Percentiles rank a stretch among this genome's conserved stretches.
Conservation (phyloP, 2,797 vertebrate genomes). For the Helostoma temminkii region DNA sequence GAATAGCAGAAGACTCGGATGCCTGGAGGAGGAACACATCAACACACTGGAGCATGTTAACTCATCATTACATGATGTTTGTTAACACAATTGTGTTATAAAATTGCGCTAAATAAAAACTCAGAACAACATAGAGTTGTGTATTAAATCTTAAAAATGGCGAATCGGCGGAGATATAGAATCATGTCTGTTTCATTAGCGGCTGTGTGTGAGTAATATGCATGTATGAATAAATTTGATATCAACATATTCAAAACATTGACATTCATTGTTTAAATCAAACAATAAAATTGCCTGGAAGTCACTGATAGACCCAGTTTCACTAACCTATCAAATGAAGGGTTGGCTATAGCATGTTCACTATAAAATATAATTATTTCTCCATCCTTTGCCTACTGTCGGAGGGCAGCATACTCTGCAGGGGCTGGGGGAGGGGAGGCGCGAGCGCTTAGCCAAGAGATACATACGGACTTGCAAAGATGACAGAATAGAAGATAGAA, state of each 20-base stretch:
- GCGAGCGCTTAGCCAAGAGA: constrained; percentile 83
- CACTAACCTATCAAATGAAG: constrained; percentile 39
- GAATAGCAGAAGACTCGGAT: constrained; percentile 73
- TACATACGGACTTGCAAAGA: constrained; percentile 85
- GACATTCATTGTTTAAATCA: constrained; percentile 65
- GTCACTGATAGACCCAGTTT: constrained; percentile 73
- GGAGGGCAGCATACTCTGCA: constrained; percentile 84
- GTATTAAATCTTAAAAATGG: constrained; percentile 30
- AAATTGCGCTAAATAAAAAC: constrained; percentile 36
- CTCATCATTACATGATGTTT: constrained; percentile 64
- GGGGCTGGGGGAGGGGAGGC: constrained; percentile 74
- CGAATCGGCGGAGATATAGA: constrained; percentile 16
- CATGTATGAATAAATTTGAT: constrained; percentile 42
- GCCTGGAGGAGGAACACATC: constrained; percentile 80
- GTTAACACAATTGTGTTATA: constrained; percentile 46
- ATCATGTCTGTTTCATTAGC: constrained; percentile 24
- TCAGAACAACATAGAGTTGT: constrained; percentile 31
- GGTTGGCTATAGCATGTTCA: constrained; percentile 47
- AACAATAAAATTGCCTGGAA: constrained; percentile 68
- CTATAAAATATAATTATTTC: constrained; percentile 51
- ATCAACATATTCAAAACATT: constrained; percentile 64
- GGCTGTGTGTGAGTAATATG: constrained; percentile 12
- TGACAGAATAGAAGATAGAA: constrained; percentile 77
- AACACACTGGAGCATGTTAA: constrained; percentile 75
- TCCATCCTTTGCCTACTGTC: constrained; percentile 79